Base-by-base conservation (phyloP, 1,140 invertebrate genomes). In the Ips nitidus region DNA sequence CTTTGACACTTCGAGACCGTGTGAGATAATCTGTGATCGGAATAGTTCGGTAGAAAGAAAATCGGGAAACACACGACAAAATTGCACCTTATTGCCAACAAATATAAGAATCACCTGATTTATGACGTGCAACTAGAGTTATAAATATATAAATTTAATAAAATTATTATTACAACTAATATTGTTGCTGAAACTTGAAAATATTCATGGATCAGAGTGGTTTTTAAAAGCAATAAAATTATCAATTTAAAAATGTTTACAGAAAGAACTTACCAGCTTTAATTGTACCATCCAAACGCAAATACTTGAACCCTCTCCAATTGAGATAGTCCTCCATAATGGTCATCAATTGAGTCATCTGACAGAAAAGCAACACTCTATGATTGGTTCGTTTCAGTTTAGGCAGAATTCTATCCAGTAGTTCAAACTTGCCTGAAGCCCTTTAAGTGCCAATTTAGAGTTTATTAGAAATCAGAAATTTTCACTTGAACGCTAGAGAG, bases 271-370 rank as follows among this genome's bases (percentile, higher is more conserved):
- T 67, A 67, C 66, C 66, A 2, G 96, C 92, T 83, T 99, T 99
- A 1, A 98, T 99, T 73, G 94, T 97, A 77, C 98, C 98, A 81
- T 99, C 97, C 62, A 99, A 83, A 72, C 89, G 81, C 2, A 91
- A 76, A 77, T 90, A 90, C 73, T 85, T 86, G 78, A 91, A 93
- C 74, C 90, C 89, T 75, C 93, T 87, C 89, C 91, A 98, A 52
- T 91, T 88, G 38, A 99, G 86, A 81, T 98, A 99, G 82, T 99
- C 98, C 80, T 99, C 98, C 86, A 99, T 95, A 73, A 99, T 98
- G 22, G 94, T 98, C 97, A 99, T 99, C n/a, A 97, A 87, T 75
- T 97, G 93, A 0, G 98, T 99, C 98, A 99, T 99, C 85, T 99
- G 98, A 89, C 96, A 99, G 85, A 99, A 99, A 45, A 99, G 88